Evolutionary conservation across 2,888 invertebrate species (phyloP).

Genomic region (Mycalesis mineus): DNA sequence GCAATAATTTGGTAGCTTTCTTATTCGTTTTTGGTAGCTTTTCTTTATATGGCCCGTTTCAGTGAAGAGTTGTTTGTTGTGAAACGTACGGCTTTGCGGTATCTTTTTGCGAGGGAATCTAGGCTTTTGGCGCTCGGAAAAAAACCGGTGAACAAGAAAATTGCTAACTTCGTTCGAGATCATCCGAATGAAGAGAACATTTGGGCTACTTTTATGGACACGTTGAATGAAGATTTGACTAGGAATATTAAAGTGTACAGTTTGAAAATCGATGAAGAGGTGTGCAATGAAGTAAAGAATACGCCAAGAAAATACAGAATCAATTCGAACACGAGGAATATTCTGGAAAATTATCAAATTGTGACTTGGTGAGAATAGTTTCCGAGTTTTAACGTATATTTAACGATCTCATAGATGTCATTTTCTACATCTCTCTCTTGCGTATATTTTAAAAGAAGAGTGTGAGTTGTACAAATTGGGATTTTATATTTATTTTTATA

Average conservation of each 20-base stretch:
- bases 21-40: conserved; percentile 4
- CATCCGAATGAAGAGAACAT: conserved; percentile 45
- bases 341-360: conserved; percentile 32
- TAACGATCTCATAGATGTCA: no score
- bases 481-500: no score
- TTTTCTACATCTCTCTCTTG: no score
- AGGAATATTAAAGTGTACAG: conserved; percentile 57
- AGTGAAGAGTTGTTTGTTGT: conserved; percentile 55
- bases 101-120: conserved; percentile 56
- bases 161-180: conserved; percentile 50
- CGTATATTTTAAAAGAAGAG: no score
- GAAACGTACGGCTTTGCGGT: conserved; percentile 52
- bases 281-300: conserved; percentile 19
- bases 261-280: conserved; percentile 36
- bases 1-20: neutral
- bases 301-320: neutral
- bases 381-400: neutral
- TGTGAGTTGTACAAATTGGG: no score
- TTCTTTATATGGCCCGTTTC: conserved; percentile 54
- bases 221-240: conserved; percentile 59
- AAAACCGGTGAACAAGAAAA: conserved; percentile 60
- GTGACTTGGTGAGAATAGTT: conserved; percentile 1
- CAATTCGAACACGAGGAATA: conserved; percentile 6
- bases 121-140: conserved; percentile 53
- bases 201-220: conserved; percentile 53